Evolutionary conservation across 1,140 invertebrate genomes (phyloP), one percentile per base, ranked within the genome.

Genomic region (Brachionus rubens): DNA sequence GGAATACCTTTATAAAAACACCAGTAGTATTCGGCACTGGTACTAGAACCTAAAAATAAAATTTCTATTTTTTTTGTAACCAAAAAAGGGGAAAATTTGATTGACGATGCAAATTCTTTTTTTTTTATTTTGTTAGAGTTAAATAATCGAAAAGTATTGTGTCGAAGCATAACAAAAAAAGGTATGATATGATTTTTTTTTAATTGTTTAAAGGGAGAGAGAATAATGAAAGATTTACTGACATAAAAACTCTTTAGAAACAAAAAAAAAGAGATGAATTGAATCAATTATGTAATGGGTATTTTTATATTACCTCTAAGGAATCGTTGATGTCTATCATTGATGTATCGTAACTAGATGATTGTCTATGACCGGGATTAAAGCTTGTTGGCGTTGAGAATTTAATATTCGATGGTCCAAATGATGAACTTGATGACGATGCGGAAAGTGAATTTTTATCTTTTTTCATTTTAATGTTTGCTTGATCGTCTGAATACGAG

Each of bases 311-410:
- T 50, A 72, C 68, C 28, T 72, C 46, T 41, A 9, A 21, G 4
- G 43, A 36, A 6, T 33, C 43, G n/a, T 28, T 48, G 2, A 33
- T 72, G 16, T 72, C 68, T 7, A 72, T 50, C 0, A 50, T 16
- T 7, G 68, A 72, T 40, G 68, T 30, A 21, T 72, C 68, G 41
- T 72, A 72, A n/a, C 68, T 72, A 10, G 68, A 72, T 19, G 68
- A 72, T 41, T 72, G 68, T 24, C 68, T 26, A 28, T 72, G 68
- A 30, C 68, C 46, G 19, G 16, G 16, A 21, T 36, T 43, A 70
- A n/a, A 14, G 4, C 3, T 28, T 1, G 65, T n/a, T 16, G 65
- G 21, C 10, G 40, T 26, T 33, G 33, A 56, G 10, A 28, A 16
- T 12, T 56, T 56, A 14, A 3, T 28, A 56, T 16, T 14, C 14